Conservation (phyloP, 2,888 invertebrate genomes). For the Agonopterix subpropinquella region DNA sequence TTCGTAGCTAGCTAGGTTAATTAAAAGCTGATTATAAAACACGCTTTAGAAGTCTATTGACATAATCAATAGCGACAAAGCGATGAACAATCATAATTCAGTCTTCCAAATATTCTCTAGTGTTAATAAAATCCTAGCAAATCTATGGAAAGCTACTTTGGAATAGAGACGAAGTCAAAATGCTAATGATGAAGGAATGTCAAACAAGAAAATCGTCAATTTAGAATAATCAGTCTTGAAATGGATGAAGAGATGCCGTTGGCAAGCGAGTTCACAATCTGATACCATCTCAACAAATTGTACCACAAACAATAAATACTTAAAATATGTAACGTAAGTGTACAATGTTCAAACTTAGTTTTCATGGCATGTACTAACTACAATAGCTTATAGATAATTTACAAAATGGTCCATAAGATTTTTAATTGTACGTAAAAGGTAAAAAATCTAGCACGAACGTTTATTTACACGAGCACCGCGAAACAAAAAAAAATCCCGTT, state of each 20-base stretch:
- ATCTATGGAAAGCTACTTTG: constrained; percentile 22
- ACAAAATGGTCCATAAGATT: constrained; percentile 57
- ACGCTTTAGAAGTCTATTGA: constrained; percentile 59
- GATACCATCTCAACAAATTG: constrained; percentile 14
- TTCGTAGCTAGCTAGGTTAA: neutral
- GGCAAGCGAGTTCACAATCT: constrained; percentile 30
- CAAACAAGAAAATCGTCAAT: constrained; percentile 45
- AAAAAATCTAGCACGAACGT: constrained; percentile 71
- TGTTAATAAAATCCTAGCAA: constrained; percentile 38
- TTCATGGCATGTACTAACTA: constrained; percentile 20
- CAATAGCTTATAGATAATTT: constrained; percentile 28
- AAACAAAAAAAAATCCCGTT: constrained; percentile 28
- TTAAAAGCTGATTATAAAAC: neutral
- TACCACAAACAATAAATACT: constrained; percentile 63
- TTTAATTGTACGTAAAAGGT: constrained; percentile 59
- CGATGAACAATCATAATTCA: constrained; percentile 39
- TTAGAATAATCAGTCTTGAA: constrained; percentile 73
- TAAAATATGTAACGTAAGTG: constrained; percentile 35
- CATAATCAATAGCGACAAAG: constrained; percentile 60
- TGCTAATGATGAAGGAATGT: constrained; percentile 45
- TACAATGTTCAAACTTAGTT: constrained; percentile 20
- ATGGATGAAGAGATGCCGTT: constrained; percentile 48
- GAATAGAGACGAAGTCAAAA: constrained; percentile 17
- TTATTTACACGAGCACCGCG: constrained; percentile 73
- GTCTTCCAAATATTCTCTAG: constrained; percentile 41